Percentiles rank a stretch among this genome's conserved stretches.
phyloP scores from a whole-genome alignment of 1,140 invertebrate species.

The Stegodyphus mimosarum region DNA sequence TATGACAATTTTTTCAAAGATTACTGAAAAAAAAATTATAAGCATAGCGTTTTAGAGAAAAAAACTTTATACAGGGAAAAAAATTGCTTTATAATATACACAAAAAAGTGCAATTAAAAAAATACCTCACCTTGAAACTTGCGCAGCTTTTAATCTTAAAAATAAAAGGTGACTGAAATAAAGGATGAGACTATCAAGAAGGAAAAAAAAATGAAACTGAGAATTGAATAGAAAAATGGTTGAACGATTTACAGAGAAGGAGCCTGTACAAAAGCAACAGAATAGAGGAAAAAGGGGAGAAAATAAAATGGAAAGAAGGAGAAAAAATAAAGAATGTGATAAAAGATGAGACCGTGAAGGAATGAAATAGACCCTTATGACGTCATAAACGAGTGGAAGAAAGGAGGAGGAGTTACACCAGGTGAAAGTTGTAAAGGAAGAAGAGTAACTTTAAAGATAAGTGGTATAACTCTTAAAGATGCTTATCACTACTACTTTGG shows the following conservation, averaged over 20 bases:
- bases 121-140: neutral
- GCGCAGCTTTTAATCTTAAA: conserved; percentile 7
- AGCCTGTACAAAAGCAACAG: conserved; percentile 13
- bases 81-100: no score
- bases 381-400: conserved; percentile 38
- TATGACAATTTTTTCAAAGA: no score
- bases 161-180: conserved; percentile 13
- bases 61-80: no score
- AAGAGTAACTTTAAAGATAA: neutral
- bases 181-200: conserved; percentile 5
- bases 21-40: no score
- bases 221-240: conserved; percentile 31
- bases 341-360: conserved; percentile 46
- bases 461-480: conserved; percentile 8
- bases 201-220: neutral
- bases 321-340: conserved; percentile 11
- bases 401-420: conserved; percentile 42
- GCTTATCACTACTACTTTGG: no score
- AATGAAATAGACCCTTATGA: conserved; percentile 54
- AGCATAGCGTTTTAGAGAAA: no score
- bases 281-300: neutral
- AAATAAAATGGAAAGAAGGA: conserved; percentile 5
- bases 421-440: conserved; percentile 27
- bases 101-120: neutral
- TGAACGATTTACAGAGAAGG: conserved; percentile 22